Percentiles rank a stretch among this genome's conserved stretches.
phyloP scores from a whole-genome alignment of 2,113 vertebrate species.

The Pachypanchax playfairii region DNA sequence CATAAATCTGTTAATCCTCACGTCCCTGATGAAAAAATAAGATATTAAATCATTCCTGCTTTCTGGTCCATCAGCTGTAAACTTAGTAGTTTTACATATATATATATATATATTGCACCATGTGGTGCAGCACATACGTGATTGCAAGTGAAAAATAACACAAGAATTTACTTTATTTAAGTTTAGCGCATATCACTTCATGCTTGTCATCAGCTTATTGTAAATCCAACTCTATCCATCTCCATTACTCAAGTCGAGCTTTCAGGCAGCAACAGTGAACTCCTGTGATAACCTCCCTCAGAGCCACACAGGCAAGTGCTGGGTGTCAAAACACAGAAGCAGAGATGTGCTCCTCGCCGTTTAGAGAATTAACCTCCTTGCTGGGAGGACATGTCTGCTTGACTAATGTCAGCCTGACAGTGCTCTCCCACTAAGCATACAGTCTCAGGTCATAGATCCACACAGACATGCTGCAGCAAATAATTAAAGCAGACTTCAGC shows the following conservation, averaged over 20 bases:
- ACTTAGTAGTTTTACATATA: no score
- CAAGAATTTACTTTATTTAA: neutral
- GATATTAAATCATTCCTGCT: no score
- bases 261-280: slow-evolving; percentile 45
- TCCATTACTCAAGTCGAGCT: slow-evolving; percentile 52
- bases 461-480: slow-evolving; percentile 36
- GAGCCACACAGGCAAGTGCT: slow-evolving; percentile 48
- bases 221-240: slow-evolving; percentile 15
- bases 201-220: slow-evolving; percentile 31
- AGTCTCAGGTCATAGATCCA: slow-evolving; percentile 26
- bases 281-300: slow-evolving; percentile 57
- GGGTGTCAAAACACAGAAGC: slow-evolving; percentile 57
- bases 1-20: no score
- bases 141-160: neutral
- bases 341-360: slow-evolving; percentile 51
- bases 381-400: slow-evolving; percentile 68
- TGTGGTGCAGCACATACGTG: no score
- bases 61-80: no score
- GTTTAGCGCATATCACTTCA: neutral
- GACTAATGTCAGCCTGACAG: slow-evolving; percentile 70
- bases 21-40: no score
- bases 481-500: slow-evolving; percentile 40
- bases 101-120: no score
- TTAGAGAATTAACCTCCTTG: slow-evolving; percentile 72
- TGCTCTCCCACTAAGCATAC: slow-evolving; percentile 47